phyloP scores from a whole-genome alignment of 2,888 invertebrate species.

The Parascotia fuliginaria region DNA sequence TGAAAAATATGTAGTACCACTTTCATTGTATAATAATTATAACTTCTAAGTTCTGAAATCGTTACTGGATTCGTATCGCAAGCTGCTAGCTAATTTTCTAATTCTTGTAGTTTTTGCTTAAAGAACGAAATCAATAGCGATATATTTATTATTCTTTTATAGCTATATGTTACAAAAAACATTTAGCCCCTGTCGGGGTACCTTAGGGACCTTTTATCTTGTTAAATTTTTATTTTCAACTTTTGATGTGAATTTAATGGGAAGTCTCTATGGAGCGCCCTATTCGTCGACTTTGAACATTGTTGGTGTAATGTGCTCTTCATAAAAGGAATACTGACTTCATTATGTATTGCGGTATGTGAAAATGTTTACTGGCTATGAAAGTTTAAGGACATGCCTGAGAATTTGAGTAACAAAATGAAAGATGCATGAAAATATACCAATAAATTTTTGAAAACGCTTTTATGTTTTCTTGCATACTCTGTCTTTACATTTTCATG shows the following conservation, averaged over 20 bases:
- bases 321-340: slow-evolving; percentile 21
- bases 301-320: slow-evolving; percentile 37
- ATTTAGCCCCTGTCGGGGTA: slow-evolving; percentile 10
- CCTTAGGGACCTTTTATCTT: slow-evolving; percentile 50
- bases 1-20: too few species aligned
- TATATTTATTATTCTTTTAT: slow-evolving; percentile 12
- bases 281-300: slow-evolving; percentile 53
- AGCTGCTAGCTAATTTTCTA: too few species aligned
- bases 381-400: slow-evolving; percentile 9
- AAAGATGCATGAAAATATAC: background rate
- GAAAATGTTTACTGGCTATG: slow-evolving; percentile 15
- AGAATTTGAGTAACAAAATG: background rate
- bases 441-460: background rate
- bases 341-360: slow-evolving; percentile 20
- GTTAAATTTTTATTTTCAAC: slow-evolving; percentile 57
- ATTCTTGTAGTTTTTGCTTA: too few species aligned
- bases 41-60: too few species aligned
- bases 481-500: too few species aligned
- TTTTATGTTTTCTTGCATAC: too few species aligned
- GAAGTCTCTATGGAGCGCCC: slow-evolving; percentile 45
- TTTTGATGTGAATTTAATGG: slow-evolving; percentile 56
- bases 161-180: slow-evolving; percentile 7
- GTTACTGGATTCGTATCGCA: too few species aligned
- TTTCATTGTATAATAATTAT: too few species aligned
- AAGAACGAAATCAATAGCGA: background rate